Base-by-base conservation (phyloP, 2,888 invertebrate species). In the Drosophila emarginata region DNA sequence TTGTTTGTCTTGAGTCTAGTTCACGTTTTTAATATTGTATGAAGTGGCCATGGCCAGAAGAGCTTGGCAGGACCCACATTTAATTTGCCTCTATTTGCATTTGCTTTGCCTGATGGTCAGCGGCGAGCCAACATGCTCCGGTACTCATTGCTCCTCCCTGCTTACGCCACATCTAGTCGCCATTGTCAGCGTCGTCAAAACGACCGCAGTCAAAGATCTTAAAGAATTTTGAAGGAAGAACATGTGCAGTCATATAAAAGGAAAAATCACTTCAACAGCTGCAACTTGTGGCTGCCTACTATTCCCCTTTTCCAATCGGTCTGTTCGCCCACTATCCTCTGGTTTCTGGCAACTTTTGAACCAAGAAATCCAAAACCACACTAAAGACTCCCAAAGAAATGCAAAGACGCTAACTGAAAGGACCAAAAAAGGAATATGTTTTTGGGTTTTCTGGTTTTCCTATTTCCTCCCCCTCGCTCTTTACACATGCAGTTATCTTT, bases 141-240 rank as follows among this genome's bases (percentile, higher is more conserved):
- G 26, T 40, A n/a, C 26, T 21, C n/a, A n/a, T 11, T 39, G 5
- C n/a, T 51, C 32, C 50, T 28, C 28, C 14, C 14, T 7, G 18
- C 40, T n/a, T 26, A 58, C 15, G 9, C 11, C 32, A 23, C 7
- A n/a, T 12, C 14, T 14, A 54, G 64, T 70, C 61, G 74, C 37
- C 37, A n/a, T 39, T 14, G n/a, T n/a, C 37, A 37, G 14, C 65
- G 78, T 80, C 67, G 87, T 89, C 89, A 89, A 90, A 90, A 88
- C 87, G 85, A 90, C 90, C 90, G 72, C 90, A 90, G 72, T 83
- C 85, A 76, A 79, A 87, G 80, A 80, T 89, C 89, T 89, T 89
- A 89, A 88, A 84, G 86, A 86, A 84, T 86, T 88, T 79, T 60
- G 69, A 74, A 84, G 79, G 79, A 82, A 28, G 32, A 36, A 36